Evolutionary conservation across 1,140 invertebrate species (phyloP).

Genomic region (Melipona quadrifasciata): DNA sequence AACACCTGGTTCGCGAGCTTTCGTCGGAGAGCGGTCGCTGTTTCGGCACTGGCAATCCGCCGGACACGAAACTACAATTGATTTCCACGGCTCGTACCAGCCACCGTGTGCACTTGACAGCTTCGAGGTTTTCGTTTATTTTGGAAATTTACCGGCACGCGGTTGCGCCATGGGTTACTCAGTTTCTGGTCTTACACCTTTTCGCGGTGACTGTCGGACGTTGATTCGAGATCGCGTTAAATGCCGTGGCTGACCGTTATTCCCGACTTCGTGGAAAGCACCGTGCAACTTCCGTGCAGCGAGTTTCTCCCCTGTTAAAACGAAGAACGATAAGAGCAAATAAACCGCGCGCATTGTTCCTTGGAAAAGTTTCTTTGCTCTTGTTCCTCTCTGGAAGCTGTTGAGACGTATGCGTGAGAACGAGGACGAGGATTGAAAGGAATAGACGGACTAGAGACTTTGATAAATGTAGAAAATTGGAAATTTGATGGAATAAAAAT

Average conservation of each 20-base stretch:
- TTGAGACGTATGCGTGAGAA: too few relatives aligned
- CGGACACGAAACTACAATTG: conserved; percentile 55
- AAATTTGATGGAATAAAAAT: too few relatives aligned
- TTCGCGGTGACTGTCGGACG: not conserved
- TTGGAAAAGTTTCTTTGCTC: not conserved
- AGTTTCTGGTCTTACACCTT: not conserved
- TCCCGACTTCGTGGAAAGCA: not conserved
- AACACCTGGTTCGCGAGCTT: conserved; percentile 34
- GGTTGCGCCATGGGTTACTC: not conserved
- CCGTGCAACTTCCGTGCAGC: not conserved
- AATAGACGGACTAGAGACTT: too few relatives aligned
- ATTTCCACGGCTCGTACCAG: conserved; percentile 42
- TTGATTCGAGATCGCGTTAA: not conserved
- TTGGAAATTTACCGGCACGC: conserved; percentile 43
- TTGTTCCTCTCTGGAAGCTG: not conserved
- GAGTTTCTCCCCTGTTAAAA: conserved; percentile 7
- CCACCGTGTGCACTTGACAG: conserved; percentile 45
- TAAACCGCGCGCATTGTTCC: not conserved
- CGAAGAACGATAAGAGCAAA: not conserved
- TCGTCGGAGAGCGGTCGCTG: conserved; percentile 10
- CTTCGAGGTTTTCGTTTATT: conserved; percentile 47
- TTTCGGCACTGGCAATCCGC: conserved; percentile 45
- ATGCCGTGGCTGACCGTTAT: not conserved
- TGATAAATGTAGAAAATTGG: too few relatives aligned
- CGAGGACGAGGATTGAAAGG: too few relatives aligned